Base-by-base conservation (phyloP, 2,797 vertebrate genomes). In the Chelidonichthys spinosus region DNA sequence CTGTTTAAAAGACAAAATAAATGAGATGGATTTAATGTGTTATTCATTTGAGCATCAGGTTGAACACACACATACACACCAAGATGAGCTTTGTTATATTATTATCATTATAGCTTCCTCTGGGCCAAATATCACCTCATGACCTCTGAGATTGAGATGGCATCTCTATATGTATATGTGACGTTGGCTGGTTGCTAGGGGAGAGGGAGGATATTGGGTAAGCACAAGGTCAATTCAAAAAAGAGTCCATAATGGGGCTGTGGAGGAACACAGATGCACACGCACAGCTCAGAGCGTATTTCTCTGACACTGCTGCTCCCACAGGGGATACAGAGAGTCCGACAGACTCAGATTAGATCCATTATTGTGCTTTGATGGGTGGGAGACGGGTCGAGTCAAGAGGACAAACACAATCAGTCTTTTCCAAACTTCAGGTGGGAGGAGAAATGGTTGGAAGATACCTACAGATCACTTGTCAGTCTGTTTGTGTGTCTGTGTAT, bases 371-470 rank as follows among this genome's bases (percentile, higher is more conserved):
- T 46, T 36, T 56, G 37, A 74, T 49, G 40, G 46, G 35, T 25
- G 46, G 63, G 15, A 42, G 39, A 15, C 36, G 42, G 69, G 71
- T 72, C 2, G 1, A 59, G 71, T 63, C 14, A 59, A 63, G 55
- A 76, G 36, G 47, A 71, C 65, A 73, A 64, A 69, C 61, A 42
- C 58, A 78, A 78, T 79, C 58, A 63, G 44, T 63, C 44, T 36
- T 79, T 69, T 76, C 54, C 55, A 64, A 62, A 83, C 33, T 78
- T 70, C 37, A 76, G 82, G 43, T 40, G 55, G 71, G 56, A 80
- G 10, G 10, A 63, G 55, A 47, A 80, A 80, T 33, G 10, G 43
- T 11, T 55, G 46, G 44, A 9, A 70, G 33, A 53, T 7, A 60
- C 7, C 50, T 4, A 74, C 2, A 49, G 59, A 76, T 70, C 49